Percentiles rank a stretch among this genome's conserved stretches.
These are phyloP conservation scores for Lagenorhynchus albirostris DNA, from an alignment of 2,113 vertebrate species.

Conservation along the genomic window DNA sequence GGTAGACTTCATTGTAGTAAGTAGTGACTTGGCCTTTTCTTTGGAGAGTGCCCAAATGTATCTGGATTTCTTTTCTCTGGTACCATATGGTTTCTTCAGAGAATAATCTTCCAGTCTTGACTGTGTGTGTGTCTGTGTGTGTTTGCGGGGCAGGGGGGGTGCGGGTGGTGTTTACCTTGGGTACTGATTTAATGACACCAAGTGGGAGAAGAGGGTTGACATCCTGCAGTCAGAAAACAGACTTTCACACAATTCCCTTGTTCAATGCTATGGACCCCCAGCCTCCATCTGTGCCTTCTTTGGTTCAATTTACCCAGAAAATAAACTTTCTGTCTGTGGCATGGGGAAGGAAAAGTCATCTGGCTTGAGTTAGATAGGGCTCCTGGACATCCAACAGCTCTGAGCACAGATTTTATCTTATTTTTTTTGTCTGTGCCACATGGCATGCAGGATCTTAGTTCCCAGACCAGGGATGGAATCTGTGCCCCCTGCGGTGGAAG, in stretches of 20 bases:
- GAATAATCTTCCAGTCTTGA: neutral
- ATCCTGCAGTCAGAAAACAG: neutral
- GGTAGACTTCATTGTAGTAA: neutral
- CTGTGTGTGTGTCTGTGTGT: neutral
- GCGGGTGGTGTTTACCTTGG: neutral
- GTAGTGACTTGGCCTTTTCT: neutral
- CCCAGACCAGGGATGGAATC: neutral
- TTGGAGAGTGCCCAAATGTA: neutral
- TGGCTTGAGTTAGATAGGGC: neutral
- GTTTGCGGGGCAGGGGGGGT: neutral
- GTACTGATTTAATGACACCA: neutral
- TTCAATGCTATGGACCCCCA: neutral
- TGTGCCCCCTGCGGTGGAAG: too few relatives aligned
- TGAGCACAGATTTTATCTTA: neutral
- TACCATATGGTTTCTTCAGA: neutral
- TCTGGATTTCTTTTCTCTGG: neutral
- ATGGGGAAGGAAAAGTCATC: neutral
- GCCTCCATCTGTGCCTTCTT: neutral
- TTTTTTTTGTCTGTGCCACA: neutral
- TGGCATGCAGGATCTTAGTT: neutral
- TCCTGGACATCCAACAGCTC: neutral
- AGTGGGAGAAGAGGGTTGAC: neutral
- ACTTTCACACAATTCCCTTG: neutral
- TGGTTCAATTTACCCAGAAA: constrained; percentile 4
- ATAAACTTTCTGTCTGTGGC: neutral